Evolutionary conservation across 2,113 vertebrate species (phyloP).

Genomic region (Mola mola): DNA sequence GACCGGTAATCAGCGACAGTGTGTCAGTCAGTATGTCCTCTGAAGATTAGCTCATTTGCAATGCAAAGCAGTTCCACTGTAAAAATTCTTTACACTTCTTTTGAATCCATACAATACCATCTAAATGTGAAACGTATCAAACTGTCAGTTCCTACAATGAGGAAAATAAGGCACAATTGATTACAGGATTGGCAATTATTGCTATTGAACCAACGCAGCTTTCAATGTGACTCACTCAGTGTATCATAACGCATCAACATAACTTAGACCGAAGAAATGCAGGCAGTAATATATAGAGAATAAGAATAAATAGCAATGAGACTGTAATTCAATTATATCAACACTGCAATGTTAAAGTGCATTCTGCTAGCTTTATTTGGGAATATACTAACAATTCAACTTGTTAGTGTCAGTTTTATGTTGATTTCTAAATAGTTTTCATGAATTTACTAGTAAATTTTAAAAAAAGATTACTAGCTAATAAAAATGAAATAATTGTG

Average conservation of each 20-base stretch:
- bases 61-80: no score
- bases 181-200: constrained; percentile 71
- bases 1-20: no score
- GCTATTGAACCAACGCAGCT: constrained; percentile 63
- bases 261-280: constrained; percentile 12
- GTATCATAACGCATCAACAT: constrained; percentile 29
- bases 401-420: no score
- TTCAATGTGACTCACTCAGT: constrained; percentile 28
- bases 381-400: no score
- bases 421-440: no score
- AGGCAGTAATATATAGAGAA: constrained; percentile 21
- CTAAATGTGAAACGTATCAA: constrained; percentile 73
- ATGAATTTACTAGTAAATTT: no score
- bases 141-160: constrained; percentile 71
- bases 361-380: no score
- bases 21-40: no score
- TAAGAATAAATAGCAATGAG: no score
- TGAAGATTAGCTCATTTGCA: no score
- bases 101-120: constrained; percentile 64
- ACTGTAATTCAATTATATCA: neutral
- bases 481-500: constrained; percentile 19
- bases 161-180: constrained; percentile 72
- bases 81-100: no score
- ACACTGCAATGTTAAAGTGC: no score
- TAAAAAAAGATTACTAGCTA: neutral